These are phyloP conservation scores for Crematogaster levior DNA, from an alignment of 2,888 invertebrate genomes.

Conservation along the genomic window DNA sequence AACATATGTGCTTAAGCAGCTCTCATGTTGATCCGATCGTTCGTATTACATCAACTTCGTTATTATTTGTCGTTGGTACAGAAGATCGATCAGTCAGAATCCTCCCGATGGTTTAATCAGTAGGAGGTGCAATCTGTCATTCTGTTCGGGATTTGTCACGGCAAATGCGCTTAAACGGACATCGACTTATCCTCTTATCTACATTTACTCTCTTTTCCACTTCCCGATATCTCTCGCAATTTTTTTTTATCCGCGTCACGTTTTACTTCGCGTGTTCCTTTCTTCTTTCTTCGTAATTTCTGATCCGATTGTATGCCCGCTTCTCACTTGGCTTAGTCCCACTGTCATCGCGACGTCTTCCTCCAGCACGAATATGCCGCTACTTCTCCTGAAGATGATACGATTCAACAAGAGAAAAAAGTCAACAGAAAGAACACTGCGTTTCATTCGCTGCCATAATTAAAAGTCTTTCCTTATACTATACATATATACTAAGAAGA, in stretches of 20 bases:
- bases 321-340: constrained; percentile 6
- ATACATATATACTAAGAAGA: background rate
- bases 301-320: constrained; percentile 8
- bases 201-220: background rate
- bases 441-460: constrained; percentile 34
- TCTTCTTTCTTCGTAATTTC: constrained; percentile 7
- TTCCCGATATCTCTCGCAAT: background rate
- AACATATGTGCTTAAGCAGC: background rate
- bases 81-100: constrained; percentile 63
- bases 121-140: constrained; percentile 48
- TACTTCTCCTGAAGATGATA: constrained; percentile 10
- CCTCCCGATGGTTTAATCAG: constrained; percentile 70
- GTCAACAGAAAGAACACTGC: constrained; percentile 8
- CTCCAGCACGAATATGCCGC: background rate
- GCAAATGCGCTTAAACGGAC: constrained; percentile 55
- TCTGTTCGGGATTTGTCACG: constrained; percentile 51
- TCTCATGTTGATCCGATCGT: constrained; percentile 14
- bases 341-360: background rate
- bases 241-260: background rate
- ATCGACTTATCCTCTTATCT: constrained; percentile 51
- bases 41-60: constrained; percentile 34
- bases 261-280: constrained; percentile 7
- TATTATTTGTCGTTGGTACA: constrained; percentile 48
- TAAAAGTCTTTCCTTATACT: constrained; percentile 27
- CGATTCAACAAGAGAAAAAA: constrained; percentile 29